Evolutionary conservation across 2,888 invertebrate genomes (phyloP).

Genomic region (Dilophus febrilis): DNA sequence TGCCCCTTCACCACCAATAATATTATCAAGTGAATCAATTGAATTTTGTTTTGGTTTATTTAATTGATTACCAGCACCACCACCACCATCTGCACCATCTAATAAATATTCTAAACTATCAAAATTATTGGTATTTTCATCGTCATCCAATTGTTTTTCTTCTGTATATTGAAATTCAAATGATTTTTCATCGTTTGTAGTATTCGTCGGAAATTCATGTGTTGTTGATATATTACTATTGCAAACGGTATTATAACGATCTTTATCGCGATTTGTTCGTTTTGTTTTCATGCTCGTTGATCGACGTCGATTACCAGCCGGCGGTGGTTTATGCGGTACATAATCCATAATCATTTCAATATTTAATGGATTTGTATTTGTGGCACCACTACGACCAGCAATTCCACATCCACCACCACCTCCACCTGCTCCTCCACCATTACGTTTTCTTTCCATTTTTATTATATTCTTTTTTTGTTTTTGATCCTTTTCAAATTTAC

Average conservation of each 20-base stretch:
- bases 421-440: constrained; percentile 24
- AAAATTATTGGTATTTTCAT: constrained; percentile 32
- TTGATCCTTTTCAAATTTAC: constrained; percentile 44
- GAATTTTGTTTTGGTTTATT: constrained; percentile 12
- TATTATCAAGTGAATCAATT: constrained; percentile 33
- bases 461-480: too few species aligned
- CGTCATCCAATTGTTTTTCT: not conserved
- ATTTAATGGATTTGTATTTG: constrained; percentile 25
- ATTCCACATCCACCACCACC: too few species aligned
- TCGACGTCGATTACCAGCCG: constrained; percentile 49
- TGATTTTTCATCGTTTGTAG: not conserved
- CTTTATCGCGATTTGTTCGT: constrained; percentile 30
- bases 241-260: constrained; percentile 27
- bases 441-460: too few species aligned
- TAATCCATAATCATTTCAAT: constrained; percentile 32
- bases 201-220: not conserved
- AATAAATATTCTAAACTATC: constrained; percentile 36
- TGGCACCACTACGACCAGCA: too few species aligned
- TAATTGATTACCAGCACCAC: too few species aligned
- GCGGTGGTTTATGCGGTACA: constrained; percentile 51
- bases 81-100: too few species aligned
- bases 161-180: not conserved
- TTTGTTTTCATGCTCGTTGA: constrained; percentile 46
- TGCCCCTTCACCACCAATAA: constrained; percentile 10
- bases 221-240: too few species aligned